phyloP scores from a whole-genome alignment of 2,113 vertebrate species.

The Anser brachyrhynchus region DNA sequence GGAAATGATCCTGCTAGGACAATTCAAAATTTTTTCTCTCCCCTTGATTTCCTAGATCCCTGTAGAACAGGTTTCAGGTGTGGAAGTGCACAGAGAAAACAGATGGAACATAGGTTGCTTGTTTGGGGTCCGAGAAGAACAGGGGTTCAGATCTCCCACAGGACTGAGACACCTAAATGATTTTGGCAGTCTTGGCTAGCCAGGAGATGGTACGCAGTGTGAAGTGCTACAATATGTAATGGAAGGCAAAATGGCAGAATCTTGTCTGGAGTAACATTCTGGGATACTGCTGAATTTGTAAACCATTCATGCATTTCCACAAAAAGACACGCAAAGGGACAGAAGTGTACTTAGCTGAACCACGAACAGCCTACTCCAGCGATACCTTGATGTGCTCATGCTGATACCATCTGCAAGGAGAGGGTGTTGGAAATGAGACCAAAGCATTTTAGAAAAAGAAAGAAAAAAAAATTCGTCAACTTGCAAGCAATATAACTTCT shows the following conservation, averaged over 20 bases:
- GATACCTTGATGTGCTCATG: conserved; percentile 45
- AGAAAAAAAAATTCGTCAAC: not conserved
- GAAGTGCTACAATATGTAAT: not conserved
- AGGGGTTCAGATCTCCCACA: not conserved
- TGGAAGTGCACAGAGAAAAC: not conserved
- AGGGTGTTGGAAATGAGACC: conserved; percentile 1
- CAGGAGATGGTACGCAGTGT: not conserved
- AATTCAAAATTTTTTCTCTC: not conserved
- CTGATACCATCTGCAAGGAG: conserved; percentile 39
- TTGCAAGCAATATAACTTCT: conserved; percentile 41
- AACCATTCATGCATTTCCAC: not conserved
- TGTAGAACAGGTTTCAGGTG: not conserved
- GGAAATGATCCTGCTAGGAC: not conserved
- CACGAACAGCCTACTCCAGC: conserved; percentile 12
- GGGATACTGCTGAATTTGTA: not conserved
- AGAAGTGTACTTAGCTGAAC: not conserved
- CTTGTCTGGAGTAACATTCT: not conserved
- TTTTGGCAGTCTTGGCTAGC: not conserved
- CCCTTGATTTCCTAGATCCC: not conserved
- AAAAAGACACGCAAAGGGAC: not conserved
- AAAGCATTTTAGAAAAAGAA: not conserved
- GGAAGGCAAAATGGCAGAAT: not conserved
- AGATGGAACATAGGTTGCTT: not conserved
- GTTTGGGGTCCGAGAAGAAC: not conserved
- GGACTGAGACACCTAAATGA: not conserved